phyloP scores from a whole-genome alignment of 2,113 vertebrate genomes.

The Podarcis cretensis region DNA sequence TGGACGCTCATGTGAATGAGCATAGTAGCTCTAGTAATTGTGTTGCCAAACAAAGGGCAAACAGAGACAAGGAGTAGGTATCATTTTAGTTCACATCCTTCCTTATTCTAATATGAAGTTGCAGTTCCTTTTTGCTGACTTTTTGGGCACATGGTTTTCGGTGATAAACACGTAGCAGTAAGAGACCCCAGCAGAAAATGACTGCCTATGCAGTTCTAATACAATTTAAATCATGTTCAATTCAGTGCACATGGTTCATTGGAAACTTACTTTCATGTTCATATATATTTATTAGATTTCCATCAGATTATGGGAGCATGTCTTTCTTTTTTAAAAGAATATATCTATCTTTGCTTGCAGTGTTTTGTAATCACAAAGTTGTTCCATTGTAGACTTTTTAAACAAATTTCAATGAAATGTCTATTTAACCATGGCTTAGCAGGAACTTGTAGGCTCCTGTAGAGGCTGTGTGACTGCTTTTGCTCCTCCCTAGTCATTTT shows the following conservation, averaged over 20 bases:
- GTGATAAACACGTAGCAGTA: slow-evolving; percentile 9
- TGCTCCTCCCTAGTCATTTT: too few species aligned
- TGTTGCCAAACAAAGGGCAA: background rate
- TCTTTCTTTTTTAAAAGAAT: background rate
- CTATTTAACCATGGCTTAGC: background rate
- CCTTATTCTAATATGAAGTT: slow-evolving; percentile 14
- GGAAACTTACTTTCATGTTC: slow-evolving; percentile 28
- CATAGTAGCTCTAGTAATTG: background rate
- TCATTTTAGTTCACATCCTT: background rate
- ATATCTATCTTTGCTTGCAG: background rate
- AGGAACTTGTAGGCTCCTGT: too few species aligned
- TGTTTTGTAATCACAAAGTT: background rate
- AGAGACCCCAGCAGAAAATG: slow-evolving; percentile 21
- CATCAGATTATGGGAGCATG: background rate
- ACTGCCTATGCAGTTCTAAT: slow-evolving; percentile 23
- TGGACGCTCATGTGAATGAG: background rate
- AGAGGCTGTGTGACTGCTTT: too few species aligned
- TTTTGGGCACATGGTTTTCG: slow-evolving; percentile 10
- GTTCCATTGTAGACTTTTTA: too few species aligned
- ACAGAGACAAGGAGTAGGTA: background rate
- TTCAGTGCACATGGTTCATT: slow-evolving; percentile 27
- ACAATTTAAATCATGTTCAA: slow-evolving; percentile 43
- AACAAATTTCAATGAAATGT: background rate
- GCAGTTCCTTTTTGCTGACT: slow-evolving; percentile 10
- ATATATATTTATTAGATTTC: slow-evolving; percentile 22